Conservation (phyloP, 2,797 vertebrate genomes). For the Dicrostonyx torquatus region DNA sequence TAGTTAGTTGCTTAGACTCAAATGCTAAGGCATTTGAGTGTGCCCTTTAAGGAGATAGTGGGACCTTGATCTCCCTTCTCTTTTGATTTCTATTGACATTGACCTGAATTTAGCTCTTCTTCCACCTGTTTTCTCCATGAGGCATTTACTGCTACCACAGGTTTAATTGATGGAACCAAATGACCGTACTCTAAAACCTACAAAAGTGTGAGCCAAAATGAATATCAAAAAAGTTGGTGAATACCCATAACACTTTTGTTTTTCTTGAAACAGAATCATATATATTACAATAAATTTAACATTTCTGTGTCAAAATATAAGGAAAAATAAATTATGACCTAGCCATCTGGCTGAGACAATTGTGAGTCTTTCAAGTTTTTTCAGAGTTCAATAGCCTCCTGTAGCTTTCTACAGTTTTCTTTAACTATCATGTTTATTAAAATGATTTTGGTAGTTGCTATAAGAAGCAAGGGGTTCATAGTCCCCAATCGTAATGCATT, state of each 20-base stretch:
- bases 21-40: background rate
- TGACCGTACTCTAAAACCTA: background rate
- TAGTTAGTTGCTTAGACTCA: background rate
- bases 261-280: background rate
- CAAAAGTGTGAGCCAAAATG: background rate
- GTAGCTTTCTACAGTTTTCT: background rate
- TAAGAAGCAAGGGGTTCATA: background rate
- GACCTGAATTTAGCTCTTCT: background rate
- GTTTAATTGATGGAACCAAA: background rate
- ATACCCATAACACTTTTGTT: background rate
- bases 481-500: background rate
- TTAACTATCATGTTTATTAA: background rate
- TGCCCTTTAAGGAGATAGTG: background rate
- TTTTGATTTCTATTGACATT: background rate
- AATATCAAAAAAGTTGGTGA: background rate
- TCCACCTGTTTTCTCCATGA: background rate
- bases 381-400: background rate
- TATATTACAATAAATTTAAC: background rate
- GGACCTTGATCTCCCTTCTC: background rate
- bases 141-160: background rate
- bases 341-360: background rate
- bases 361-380: constrained; percentile 9
- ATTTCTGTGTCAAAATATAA: background rate
- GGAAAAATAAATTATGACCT: background rate
- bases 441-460: background rate